Evolutionary conservation across 1,140 invertebrate species (phyloP).

Genomic region (Pseudomyrmex sp.): DNA sequence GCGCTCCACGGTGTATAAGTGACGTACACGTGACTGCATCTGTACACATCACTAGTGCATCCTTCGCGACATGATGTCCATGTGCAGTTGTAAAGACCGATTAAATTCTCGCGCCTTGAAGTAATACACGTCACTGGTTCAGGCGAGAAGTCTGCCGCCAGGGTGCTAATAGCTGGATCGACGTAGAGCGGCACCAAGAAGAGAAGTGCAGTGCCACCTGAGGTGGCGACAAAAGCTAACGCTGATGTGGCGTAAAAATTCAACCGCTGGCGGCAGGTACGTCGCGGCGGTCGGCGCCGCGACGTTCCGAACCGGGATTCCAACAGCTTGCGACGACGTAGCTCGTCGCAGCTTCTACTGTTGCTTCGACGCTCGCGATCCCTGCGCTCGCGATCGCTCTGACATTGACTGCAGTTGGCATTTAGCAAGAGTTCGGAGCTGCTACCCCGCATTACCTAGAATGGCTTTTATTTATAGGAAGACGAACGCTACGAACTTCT

Average conservation of each 20-base stretch:
- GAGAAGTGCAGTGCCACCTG: constrained; percentile 92
- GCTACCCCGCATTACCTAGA: constrained; percentile 90
- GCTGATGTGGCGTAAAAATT: constrained; percentile 92
- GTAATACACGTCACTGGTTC: constrained; percentile 92
- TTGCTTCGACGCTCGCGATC: constrained; percentile 54
- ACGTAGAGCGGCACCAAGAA: constrained; percentile 96
- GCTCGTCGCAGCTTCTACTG: constrained; percentile 74
- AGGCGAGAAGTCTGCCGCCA: constrained; percentile 93
- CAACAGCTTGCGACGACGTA: constrained; percentile 89
- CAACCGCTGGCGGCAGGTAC: constrained; percentile 91
- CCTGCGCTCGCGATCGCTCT: constrained; percentile 57
- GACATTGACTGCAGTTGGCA: constrained; percentile 79
- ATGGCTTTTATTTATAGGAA: constrained; percentile 51
- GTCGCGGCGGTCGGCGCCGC: constrained; percentile 86
- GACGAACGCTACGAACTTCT: constrained; percentile 61
- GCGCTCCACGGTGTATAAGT: constrained; percentile 87
- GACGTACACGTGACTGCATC: constrained; percentile 94
- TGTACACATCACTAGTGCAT: constrained; percentile 94
- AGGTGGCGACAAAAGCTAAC: constrained; percentile 91
- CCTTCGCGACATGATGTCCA: constrained; percentile 95
- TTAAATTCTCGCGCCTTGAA: constrained; percentile 90
- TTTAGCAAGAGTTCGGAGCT: constrained; percentile 94
- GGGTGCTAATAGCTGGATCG: constrained; percentile 94
- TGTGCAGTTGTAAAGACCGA: constrained; percentile 93
- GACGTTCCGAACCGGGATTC: constrained; percentile 87